phyloP scores from a whole-genome alignment of 2,797 vertebrate genomes.

The Onychomys leucogaster region DNA sequence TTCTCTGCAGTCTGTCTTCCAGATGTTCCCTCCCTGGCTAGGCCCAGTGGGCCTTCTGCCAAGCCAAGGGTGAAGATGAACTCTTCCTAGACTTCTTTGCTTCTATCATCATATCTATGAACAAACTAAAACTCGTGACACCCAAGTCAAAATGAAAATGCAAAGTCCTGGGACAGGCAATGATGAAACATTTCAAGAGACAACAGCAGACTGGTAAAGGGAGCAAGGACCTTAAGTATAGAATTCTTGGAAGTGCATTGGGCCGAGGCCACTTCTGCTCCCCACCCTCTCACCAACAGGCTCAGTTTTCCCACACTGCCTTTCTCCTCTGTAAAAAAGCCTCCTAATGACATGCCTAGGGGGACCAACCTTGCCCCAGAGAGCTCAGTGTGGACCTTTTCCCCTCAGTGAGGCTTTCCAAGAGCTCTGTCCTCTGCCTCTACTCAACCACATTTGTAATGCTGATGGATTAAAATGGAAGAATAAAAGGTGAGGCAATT shows the following conservation, averaged over 20 bases:
- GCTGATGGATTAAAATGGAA: neutral
- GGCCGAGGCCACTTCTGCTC: neutral
- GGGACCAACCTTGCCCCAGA: neutral
- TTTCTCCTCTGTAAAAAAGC: neutral
- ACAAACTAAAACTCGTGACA: neutral
- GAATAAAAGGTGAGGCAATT: neutral
- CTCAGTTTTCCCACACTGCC: neutral
- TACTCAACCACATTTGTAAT: neutral
- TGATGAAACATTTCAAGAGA: neutral
- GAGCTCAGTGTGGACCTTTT: rapidly evolving
- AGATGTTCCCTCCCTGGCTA: neutral
- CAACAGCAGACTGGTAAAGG: neutral
- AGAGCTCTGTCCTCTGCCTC: neutral
- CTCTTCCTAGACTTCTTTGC: neutral
- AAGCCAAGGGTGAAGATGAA: neutral
- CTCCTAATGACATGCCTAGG: no score
- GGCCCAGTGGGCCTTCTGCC: neutral
- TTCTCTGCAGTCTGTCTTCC: neutral
- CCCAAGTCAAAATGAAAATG: neutral
- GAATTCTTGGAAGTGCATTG: neutral
- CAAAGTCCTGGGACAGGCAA: neutral
- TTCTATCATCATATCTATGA: neutral
- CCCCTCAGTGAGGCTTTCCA: neutral
- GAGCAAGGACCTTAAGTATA: neutral
- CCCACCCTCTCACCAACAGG: neutral